These are phyloP conservation scores for Mythimna ferrago DNA, from an alignment of 2,888 invertebrate genomes.

Conservation along the genomic window DNA sequence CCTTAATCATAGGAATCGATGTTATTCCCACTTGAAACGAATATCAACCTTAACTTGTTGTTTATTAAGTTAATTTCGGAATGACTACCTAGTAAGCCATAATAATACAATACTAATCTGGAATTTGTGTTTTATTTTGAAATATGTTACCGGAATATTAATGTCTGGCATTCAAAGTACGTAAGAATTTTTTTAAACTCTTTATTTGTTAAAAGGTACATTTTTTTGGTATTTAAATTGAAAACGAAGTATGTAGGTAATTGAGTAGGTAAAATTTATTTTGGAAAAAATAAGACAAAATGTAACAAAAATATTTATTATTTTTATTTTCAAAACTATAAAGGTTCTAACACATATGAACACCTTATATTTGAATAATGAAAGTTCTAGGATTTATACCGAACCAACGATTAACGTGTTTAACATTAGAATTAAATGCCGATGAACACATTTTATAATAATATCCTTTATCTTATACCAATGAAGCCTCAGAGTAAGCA, in stretches of 20 bases:
- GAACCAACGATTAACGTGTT: slow-evolving; percentile 31
- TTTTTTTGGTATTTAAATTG: neutral
- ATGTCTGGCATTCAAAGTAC: too few species aligned
- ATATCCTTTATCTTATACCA: slow-evolving; percentile 25
- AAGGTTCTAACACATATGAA: slow-evolving; percentile 21
- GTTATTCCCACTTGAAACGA: neutral
- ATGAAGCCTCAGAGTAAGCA: slow-evolving; percentile 9
- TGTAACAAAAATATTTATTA: slow-evolving; percentile 49
- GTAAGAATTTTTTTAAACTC: too few species aligned
- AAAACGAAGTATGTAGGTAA: neutral
- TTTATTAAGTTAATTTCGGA: neutral
- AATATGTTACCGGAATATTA: too few species aligned
- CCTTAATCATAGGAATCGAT: neutral
- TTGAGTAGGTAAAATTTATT: neutral
- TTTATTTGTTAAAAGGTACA: neutral
- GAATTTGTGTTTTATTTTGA: too few species aligned
- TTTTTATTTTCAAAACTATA: slow-evolving; percentile 41
- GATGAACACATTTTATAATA: slow-evolving; percentile 35
- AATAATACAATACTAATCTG: too few species aligned
- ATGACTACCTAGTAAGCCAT: too few species aligned
- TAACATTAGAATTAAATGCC: slow-evolving; percentile 23
- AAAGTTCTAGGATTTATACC: slow-evolving; percentile 11
- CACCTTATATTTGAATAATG: slow-evolving; percentile 25
- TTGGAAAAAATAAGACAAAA: slow-evolving; percentile 27
- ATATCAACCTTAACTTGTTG: neutral